Percentiles rank a stretch among this genome's conserved stretches.
These are phyloP conservation scores for Morone saxatilis DNA, from an alignment of 2,113 vertebrate genomes.

Conservation along the genomic window DNA sequence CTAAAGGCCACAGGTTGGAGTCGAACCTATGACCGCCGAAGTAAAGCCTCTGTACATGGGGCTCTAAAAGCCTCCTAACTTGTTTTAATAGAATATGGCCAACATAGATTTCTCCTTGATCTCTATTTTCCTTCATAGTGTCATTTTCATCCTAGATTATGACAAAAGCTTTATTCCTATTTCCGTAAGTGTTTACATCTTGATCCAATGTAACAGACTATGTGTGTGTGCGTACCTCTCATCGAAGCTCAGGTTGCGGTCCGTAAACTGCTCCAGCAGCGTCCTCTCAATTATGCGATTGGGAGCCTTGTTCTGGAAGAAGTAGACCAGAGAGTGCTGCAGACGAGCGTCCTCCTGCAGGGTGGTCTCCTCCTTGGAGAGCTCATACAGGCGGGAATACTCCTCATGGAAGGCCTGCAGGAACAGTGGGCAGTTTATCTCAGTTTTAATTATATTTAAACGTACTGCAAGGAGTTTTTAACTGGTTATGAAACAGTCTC, in stretches of 20 bases:
- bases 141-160: neutral
- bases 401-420: constrained; percentile 94
- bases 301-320: constrained; percentile 94
- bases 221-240: constrained; percentile 86
- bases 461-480: too few species aligned
- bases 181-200: neutral
- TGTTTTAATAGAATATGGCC: neutral
- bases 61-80: neutral
- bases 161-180: neutral
- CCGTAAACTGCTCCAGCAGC: constrained; percentile 95
- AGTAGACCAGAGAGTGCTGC: constrained; percentile 94
- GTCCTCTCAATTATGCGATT: constrained; percentile 93
- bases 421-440: neutral
- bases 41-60: too few species aligned
- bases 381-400: constrained; percentile 91
- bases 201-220: neutral
- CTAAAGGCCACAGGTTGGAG: too few species aligned
- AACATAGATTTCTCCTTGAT: neutral
- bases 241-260: constrained; percentile 96
- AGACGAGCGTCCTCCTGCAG: constrained; percentile 90
- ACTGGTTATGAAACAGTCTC: too few species aligned
- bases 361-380: constrained; percentile 89
- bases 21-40: too few species aligned
- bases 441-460: neutral
- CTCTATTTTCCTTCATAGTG: neutral